phyloP scores from a whole-genome alignment of 2,797 vertebrate species.

The Hirundo rustica region DNA sequence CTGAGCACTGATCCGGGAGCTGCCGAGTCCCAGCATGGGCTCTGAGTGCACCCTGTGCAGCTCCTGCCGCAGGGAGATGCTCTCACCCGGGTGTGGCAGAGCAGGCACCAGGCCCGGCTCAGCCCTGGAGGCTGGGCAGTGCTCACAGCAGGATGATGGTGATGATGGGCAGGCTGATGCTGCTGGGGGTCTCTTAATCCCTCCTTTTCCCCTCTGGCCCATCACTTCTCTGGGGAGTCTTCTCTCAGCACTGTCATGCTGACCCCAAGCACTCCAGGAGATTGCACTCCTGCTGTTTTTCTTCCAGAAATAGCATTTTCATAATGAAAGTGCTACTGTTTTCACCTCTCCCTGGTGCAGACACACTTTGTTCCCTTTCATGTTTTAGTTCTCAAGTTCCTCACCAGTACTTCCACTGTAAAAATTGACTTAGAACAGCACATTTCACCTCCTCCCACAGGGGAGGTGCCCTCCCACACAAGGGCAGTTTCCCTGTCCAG shows the following conservation, averaged over 20 bases:
- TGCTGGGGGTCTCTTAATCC: background rate
- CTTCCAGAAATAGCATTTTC: background rate
- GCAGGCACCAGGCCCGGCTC: background rate
- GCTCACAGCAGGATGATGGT: fast-evolving
- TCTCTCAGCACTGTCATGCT: background rate
- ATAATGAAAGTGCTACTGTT: background rate
- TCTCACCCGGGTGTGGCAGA: background rate
- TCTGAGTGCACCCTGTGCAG: background rate
- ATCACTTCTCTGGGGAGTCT: background rate
- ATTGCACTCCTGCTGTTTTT: background rate
- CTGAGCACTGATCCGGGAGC: background rate
- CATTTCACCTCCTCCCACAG: background rate
- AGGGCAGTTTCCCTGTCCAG: background rate
- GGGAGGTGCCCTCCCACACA: background rate
- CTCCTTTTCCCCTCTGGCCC: background rate
- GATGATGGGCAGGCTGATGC: background rate
- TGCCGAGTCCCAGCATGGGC: fast-evolving
- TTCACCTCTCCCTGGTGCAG: background rate
- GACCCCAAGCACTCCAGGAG: background rate
- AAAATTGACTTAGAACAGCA: background rate
- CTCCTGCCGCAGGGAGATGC: background rate
- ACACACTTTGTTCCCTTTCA: background rate
- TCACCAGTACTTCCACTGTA: background rate
- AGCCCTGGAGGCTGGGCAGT: background rate
- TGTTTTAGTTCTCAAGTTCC: constrained; percentile 24